These are phyloP conservation scores for Vimba vimba DNA, from an alignment of 2,113 vertebrate genomes.

Conservation along the genomic window DNA sequence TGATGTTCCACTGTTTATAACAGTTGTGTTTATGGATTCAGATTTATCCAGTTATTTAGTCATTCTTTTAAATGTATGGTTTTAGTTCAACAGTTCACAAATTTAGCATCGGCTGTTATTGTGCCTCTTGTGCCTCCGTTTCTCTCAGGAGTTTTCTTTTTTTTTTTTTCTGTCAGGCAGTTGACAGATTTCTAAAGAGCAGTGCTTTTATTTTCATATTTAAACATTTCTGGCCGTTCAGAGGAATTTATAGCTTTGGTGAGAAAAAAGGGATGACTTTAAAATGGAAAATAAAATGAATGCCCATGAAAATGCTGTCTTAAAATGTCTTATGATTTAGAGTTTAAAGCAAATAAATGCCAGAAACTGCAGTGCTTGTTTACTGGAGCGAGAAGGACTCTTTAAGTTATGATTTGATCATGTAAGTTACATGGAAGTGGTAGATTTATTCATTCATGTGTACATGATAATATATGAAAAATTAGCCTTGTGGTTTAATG, in stretches of 20 bases:
- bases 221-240: neutral
- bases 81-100: neutral
- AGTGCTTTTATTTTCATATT: constrained; percentile 7
- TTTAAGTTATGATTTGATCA: neutral
- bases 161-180: neutral
- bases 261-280: neutral
- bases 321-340: neutral
- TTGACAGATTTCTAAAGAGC: constrained; percentile 7
- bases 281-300: neutral
- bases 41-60: neutral
- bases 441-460: neutral
- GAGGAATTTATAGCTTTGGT: neutral
- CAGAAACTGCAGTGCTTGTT: neutral
- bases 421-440: constrained; percentile 5
- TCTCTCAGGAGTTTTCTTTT: constrained; percentile 49
- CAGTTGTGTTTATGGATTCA: neutral
- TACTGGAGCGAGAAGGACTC: neutral
- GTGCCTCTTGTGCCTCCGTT: constrained; percentile 50
- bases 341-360: neutral
- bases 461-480: neutral
- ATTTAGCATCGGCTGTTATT: constrained; percentile 18
- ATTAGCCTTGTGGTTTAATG: constrained; percentile 22
- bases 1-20: neutral
- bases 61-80: neutral
- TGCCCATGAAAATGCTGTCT: neutral